A percentile compares a stretch with the other conserved stretches of the same genome.
phyloP scores from a whole-genome alignment of 2,113 vertebrate species.

The Microcebus ravelobensis region DNA sequence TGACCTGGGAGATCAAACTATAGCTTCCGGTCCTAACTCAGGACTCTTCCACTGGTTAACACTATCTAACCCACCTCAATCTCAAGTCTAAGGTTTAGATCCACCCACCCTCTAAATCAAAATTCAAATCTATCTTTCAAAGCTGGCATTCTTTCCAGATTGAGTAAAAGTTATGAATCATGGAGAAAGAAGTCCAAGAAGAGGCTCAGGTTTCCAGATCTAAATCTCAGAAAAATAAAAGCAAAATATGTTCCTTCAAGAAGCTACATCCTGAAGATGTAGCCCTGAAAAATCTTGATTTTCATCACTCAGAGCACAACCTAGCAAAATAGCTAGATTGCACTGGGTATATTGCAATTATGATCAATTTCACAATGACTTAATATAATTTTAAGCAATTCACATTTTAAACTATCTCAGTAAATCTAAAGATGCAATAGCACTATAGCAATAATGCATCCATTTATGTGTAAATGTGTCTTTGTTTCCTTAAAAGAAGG shows the following conservation, averaged over 20 bases:
- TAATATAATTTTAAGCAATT: constrained; percentile 15
- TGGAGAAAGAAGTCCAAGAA: not conserved
- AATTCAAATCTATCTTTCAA: not conserved
- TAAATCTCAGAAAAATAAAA: constrained; percentile 47
- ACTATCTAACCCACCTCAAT: not conserved
- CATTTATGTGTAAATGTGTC: not conserved
- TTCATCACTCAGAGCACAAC: not conserved
- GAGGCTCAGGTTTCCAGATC: not conserved
- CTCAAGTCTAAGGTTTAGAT: not conserved
- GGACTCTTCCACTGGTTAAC: not conserved
- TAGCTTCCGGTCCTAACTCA: too few relatives aligned
- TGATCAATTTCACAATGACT: not conserved
- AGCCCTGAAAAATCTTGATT: not conserved
- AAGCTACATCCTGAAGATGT: not conserved
- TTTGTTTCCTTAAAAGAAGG: not conserved
- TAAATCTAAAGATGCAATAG: not conserved
- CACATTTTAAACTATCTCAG: not conserved
- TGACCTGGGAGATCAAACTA: too few relatives aligned
- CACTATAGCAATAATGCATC: not conserved
- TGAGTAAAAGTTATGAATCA: constrained; percentile 46
- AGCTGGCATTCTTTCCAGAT: not conserved
- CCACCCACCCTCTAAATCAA: not conserved
- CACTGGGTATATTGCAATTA: not conserved
- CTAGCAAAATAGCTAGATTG: not conserved
- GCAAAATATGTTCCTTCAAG: constrained; percentile 8